phyloP scores from a whole-genome alignment of 2,888 invertebrate genomes.

The Lasioglossum leucozonium region DNA sequence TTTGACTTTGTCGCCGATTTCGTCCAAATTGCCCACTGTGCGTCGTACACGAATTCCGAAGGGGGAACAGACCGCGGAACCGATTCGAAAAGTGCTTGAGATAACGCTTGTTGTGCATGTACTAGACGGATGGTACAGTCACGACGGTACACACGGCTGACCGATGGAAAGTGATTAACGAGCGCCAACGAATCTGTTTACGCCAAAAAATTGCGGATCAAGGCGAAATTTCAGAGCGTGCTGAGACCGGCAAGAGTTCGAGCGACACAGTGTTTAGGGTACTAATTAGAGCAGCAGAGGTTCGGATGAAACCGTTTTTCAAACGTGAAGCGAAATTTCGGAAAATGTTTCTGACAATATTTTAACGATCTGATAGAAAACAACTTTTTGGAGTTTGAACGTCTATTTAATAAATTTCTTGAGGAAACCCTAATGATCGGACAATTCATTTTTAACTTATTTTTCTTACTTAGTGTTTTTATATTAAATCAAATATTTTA shows the following conservation, averaged over 20 bases:
- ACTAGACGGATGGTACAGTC: background rate
- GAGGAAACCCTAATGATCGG: background rate
- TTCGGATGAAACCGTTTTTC: background rate
- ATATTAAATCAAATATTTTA: too few relatives aligned
- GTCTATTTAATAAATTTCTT: background rate
- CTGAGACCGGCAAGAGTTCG: background rate
- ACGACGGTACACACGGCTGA: background rate
- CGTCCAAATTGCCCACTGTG: too few relatives aligned
- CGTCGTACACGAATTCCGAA: background rate
- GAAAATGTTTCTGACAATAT: too few relatives aligned
- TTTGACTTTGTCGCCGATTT: too few relatives aligned
- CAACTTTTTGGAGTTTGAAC: background rate
- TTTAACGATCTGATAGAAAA: background rate
- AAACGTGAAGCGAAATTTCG: background rate
- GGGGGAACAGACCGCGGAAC: background rate
- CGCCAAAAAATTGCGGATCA: background rate
- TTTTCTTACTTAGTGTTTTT: too few relatives aligned
- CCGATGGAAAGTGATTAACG: background rate
- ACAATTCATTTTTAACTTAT: background rate
- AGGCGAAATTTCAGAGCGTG: constrained; percentile 1
- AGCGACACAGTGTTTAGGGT: background rate
- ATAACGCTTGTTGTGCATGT: background rate
- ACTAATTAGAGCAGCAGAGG: background rate
- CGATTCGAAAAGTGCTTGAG: background rate
- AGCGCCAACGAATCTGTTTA: background rate